A percentile compares a stretch with the other conserved stretches of the same genome.
Conservation (phyloP, 2,113 vertebrate species). For the Progne subis region DNA sequence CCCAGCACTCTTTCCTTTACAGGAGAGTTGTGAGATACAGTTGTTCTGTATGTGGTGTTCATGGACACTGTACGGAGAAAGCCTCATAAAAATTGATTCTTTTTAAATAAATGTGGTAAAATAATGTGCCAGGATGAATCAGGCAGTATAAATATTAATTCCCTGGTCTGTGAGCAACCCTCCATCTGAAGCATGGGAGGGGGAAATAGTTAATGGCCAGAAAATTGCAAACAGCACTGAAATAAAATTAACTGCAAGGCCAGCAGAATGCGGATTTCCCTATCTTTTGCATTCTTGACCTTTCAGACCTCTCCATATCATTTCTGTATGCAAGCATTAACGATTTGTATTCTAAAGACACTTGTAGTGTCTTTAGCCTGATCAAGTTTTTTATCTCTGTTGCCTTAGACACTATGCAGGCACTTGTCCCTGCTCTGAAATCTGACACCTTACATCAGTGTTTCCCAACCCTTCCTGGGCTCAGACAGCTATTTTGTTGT, state of each 20-base stretch:
- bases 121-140: background rate
- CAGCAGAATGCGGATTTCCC: background rate
- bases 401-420: background rate
- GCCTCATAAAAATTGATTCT: background rate
- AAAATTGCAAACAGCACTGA: background rate
- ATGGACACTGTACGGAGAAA: background rate
- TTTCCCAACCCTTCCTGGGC: background rate
- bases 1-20: background rate
- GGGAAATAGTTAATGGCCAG: background rate
- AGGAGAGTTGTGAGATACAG: background rate
- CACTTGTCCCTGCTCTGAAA: background rate
- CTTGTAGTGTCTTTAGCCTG: background rate
- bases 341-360: background rate
- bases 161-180: background rate
- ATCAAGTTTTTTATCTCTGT: background rate
- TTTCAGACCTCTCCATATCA: background rate
- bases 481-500: background rate
- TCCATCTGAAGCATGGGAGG: background rate
- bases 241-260: background rate
- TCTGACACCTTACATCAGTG: background rate
- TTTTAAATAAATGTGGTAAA: background rate
- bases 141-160: background rate
- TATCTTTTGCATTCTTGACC: slow-evolving; percentile 25
- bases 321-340: background rate
- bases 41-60: background rate